phyloP scores from a whole-genome alignment of 1,140 invertebrate species.

The Phocides pigmalion region DNA sequence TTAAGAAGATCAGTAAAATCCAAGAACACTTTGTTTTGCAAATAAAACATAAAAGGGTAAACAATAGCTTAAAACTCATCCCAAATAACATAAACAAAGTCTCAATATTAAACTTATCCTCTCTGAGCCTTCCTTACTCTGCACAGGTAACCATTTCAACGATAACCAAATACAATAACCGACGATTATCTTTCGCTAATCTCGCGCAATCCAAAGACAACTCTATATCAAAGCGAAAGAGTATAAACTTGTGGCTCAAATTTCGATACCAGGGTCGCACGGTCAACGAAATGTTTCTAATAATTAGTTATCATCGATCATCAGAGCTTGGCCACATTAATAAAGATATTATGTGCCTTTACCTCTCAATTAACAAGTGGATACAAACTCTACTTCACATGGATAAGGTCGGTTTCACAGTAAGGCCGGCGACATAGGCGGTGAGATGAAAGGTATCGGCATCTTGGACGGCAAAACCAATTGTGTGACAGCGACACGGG shows the following conservation, averaged over 20 bases:
- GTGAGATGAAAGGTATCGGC: conserved; percentile 76
- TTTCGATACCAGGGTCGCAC: conserved; percentile 53
- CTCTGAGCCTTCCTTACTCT: conserved; percentile 64
- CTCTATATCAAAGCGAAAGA: conserved; percentile 43
- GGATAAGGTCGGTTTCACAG: conserved; percentile 39
- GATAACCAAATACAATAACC: conserved; percentile 79
- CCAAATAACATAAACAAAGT: conserved; percentile 35
- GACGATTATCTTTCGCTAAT: conserved; percentile 70
- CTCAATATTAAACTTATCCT: conserved; percentile 35
- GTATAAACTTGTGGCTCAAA: conserved; percentile 35
- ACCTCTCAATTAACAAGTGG: conserved; percentile 30
- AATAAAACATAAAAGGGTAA: conserved; percentile 38
- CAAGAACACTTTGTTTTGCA: conserved; percentile 30
- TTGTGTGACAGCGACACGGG: conserved; percentile 70
- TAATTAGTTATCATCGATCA: conserved; percentile 84
- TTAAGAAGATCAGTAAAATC: conserved; percentile 32
- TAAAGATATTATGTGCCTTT: conserved; percentile 82
- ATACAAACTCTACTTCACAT: conserved; percentile 34
- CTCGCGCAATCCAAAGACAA: conserved; percentile 28
- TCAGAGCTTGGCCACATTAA: conserved; percentile 77
- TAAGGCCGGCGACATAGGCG: conserved; percentile 46
- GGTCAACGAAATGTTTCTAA: conserved; percentile 81
- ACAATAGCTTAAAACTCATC: conserved; percentile 31
- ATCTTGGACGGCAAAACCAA: conserved; percentile 76
- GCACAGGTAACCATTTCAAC: conserved; percentile 64